These are phyloP conservation scores for Taenioides sp. DNA, from an alignment of 2,797 vertebrate species.

Conservation along the genomic window DNA sequence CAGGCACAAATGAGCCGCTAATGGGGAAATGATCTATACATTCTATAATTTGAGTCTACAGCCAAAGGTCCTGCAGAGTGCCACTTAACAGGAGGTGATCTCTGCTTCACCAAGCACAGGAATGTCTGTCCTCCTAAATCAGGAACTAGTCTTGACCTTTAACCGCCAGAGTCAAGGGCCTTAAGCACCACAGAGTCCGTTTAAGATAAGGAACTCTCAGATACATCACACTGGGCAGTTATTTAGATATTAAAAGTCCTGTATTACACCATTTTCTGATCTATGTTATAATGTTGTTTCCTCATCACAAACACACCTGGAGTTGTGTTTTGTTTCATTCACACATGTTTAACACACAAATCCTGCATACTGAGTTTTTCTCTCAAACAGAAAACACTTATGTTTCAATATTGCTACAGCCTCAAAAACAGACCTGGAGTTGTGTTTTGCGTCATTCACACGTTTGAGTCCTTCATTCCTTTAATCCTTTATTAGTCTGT, in stretches of 20 bases:
- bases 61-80: neutral
- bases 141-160: slow-evolving; percentile 32
- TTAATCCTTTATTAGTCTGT: too few species aligned
- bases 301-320: too few species aligned
- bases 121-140: slow-evolving; percentile 32
- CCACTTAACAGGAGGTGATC: slow-evolving; percentile 10
- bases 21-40: neutral
- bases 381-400: too few species aligned
- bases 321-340: too few species aligned
- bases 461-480: too few species aligned
- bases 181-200: slow-evolving; percentile 15
- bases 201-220: neutral
- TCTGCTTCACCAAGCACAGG: slow-evolving; percentile 34
- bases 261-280: too few species aligned
- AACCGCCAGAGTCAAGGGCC: slow-evolving; percentile 43
- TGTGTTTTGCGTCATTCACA: too few species aligned
- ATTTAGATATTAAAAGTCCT: neutral
- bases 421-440: too few species aligned
- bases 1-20: neutral
- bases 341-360: too few species aligned
- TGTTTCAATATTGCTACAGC: too few species aligned
- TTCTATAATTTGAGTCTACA: neutral
- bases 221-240: slow-evolving; percentile 2
- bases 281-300: too few species aligned
- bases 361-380: too few species aligned